A percentile compares a stretch with the other conserved stretches of the same genome.
Evolutionary conservation across 1,140 invertebrate genomes (phyloP).

Genomic region (Drosophila sechellia): DNA sequence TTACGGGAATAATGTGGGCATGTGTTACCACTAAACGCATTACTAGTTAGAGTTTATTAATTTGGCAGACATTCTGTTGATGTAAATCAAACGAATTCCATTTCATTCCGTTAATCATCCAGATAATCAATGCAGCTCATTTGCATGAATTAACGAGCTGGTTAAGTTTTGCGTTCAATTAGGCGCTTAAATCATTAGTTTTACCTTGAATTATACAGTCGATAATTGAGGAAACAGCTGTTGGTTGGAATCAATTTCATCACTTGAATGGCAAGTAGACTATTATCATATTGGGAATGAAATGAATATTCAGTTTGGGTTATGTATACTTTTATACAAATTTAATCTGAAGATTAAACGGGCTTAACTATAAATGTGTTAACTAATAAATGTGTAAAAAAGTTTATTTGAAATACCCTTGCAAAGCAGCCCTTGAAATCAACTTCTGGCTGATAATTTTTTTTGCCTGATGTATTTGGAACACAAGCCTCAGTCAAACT

Average conservation of each 20-base stretch:
- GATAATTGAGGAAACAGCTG: constrained; percentile 15
- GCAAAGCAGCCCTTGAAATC: not conserved
- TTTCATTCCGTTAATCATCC: constrained; percentile 50
- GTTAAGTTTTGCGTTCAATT: constrained; percentile 44
- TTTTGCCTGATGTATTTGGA: not conserved
- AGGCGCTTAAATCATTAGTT: constrained; percentile 27
- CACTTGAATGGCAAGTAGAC: constrained; percentile 7
- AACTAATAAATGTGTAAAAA: not conserved
- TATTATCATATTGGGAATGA: constrained; percentile 5
- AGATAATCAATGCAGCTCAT: constrained; percentile 45
- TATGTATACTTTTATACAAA: not conserved
- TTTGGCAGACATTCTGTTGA: not conserved
- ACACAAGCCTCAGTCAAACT: constrained; percentile 1
- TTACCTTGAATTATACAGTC: constrained; percentile 26
- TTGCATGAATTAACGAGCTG: constrained; percentile 58
- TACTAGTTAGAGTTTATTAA: constrained; percentile 1
- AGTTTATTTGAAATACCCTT: too few relatives aligned
- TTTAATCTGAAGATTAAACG: not conserved
- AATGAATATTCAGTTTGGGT: constrained; percentile 13
- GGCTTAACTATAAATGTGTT: not conserved
- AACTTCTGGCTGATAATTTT: not conserved
- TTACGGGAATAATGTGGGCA: not conserved
- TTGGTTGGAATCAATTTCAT: not conserved
- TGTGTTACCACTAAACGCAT: not conserved
- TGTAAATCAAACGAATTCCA: not conserved